A percentile compares a stretch with the other conserved stretches of the same genome.
Evolutionary conservation across 2,888 invertebrate species (phyloP).

Genomic region (Pterobdella sp.): DNA sequence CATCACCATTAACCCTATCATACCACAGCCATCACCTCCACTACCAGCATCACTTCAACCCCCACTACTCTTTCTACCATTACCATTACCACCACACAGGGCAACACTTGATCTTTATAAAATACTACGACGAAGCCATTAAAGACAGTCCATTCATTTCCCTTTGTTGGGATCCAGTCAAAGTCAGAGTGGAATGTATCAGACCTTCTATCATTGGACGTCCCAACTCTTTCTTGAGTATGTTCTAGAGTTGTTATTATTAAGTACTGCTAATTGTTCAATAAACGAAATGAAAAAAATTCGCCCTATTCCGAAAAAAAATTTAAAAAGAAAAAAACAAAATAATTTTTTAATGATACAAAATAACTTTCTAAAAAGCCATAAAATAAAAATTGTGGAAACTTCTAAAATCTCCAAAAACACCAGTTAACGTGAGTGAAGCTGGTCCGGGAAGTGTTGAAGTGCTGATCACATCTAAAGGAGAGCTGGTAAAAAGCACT

Average conservation of each 20-base stretch:
- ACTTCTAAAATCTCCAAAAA: too few species aligned
- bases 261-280: not conserved
- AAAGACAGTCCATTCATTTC: conserved; percentile 90
- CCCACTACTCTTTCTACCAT: not conserved
- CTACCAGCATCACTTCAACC: not conserved
- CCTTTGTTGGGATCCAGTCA: conserved; percentile 64
- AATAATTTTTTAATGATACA: too few species aligned
- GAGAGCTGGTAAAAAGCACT: conserved; percentile 87
- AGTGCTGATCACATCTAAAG: conserved; percentile 91
- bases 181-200: conserved; percentile 56
- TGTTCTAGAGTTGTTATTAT: not conserved
- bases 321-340: too few species aligned
- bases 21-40: conserved; percentile 9
- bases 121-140: conserved; percentile 55
- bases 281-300: conserved; percentile 1
- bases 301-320: too few species aligned
- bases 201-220: conserved; percentile 34
- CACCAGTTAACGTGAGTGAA: conserved; percentile 78
- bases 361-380: too few species aligned
- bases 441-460: conserved; percentile 94
- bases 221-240: conserved; percentile 36
- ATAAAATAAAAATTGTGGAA: too few species aligned
- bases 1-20: not conserved
- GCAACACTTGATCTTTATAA: conserved; percentile 50
- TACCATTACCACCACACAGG: conserved; percentile 25